A percentile compares a stretch with the other conserved stretches of the same genome.
These are phyloP conservation scores for Schizopygopsis malacanthus DNA, from an alignment of 2,797 vertebrate genomes.

Conservation along the genomic window DNA sequence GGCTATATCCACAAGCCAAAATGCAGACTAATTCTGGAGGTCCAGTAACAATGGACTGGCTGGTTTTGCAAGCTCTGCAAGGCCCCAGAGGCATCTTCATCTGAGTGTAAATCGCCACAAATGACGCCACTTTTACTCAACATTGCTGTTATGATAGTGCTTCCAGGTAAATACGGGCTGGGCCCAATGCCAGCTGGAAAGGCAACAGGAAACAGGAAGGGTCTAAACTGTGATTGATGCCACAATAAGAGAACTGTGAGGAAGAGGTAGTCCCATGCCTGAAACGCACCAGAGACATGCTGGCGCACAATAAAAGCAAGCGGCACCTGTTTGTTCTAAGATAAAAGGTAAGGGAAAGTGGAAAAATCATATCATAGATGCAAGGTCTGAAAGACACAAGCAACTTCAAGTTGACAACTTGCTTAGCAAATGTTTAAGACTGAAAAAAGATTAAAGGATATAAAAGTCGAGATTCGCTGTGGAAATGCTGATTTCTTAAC, in stretches of 20 bases:
- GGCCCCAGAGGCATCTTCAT: neutral
- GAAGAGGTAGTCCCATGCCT: slow-evolving; percentile 33
- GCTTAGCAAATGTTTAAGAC: neutral
- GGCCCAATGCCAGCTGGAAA: slow-evolving; percentile 34
- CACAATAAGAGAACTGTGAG: slow-evolving; percentile 38
- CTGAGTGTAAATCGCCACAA: neutral
- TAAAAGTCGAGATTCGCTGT: neutral
- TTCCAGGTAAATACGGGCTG: slow-evolving; percentile 23
- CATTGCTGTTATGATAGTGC: neutral
- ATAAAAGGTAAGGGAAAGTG: slow-evolving; percentile 25
- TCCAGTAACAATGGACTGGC: neutral
- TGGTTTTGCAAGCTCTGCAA: slow-evolving; percentile 7
- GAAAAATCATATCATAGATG: neutral
- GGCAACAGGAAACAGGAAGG: slow-evolving; percentile 57
- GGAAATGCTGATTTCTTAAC: neutral
- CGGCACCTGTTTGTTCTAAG: slow-evolving; percentile 28
- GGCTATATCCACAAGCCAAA: neutral
- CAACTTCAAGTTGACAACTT: neutral
- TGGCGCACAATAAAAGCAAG: slow-evolving; percentile 39
- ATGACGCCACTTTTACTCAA: neutral
- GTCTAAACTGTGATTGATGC: slow-evolving; percentile 39
- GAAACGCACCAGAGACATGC: slow-evolving; percentile 36
- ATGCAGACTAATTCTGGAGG: neutral
- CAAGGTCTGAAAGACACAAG: neutral
- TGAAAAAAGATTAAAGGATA: neutral